These are phyloP conservation scores for Erpetoichthys calabaricus DNA, from an alignment of 2,797 vertebrate species.

Conservation along the genomic window DNA sequence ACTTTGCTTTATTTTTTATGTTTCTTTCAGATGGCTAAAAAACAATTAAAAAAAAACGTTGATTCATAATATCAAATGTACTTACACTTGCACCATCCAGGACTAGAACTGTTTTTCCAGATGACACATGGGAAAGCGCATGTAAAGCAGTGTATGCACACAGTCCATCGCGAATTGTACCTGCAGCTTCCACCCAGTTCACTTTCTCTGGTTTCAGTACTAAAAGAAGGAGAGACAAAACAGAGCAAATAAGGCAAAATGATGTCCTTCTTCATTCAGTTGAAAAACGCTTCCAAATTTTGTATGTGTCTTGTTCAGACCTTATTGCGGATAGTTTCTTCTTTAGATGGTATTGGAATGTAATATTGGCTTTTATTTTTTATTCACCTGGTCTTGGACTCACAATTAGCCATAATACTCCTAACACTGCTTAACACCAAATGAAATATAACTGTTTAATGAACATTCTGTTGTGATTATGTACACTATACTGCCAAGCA, in stretches of 20 bases:
- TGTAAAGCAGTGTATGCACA: conserved; percentile 79
- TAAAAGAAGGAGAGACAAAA: conserved; percentile 19
- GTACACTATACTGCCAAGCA: too few relatives aligned
- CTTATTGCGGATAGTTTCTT: too few relatives aligned
- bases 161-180: conserved; percentile 64
- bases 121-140: conserved; percentile 61
- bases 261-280: background rate
- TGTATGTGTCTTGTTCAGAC: background rate
- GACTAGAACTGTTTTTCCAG: conserved; percentile 70
- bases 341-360: too few relatives aligned
- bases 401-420: too few relatives aligned
- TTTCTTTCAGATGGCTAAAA: too few relatives aligned
- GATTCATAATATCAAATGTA: conserved; percentile 21
- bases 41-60: too few relatives aligned
- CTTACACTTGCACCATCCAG: conserved; percentile 83
- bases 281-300: background rate
- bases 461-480: too few relatives aligned
- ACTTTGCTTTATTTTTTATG: too few relatives aligned
- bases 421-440: too few relatives aligned
- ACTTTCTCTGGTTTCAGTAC: conserved; percentile 80
- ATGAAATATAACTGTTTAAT: too few relatives aligned
- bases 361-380: too few relatives aligned
- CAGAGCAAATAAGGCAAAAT: background rate
- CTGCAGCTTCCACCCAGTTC: conserved; percentile 59
- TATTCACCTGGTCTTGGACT: too few relatives aligned